phyloP scores from a whole-genome alignment of 2,888 invertebrate genomes.

The Amaurobius ferox region DNA sequence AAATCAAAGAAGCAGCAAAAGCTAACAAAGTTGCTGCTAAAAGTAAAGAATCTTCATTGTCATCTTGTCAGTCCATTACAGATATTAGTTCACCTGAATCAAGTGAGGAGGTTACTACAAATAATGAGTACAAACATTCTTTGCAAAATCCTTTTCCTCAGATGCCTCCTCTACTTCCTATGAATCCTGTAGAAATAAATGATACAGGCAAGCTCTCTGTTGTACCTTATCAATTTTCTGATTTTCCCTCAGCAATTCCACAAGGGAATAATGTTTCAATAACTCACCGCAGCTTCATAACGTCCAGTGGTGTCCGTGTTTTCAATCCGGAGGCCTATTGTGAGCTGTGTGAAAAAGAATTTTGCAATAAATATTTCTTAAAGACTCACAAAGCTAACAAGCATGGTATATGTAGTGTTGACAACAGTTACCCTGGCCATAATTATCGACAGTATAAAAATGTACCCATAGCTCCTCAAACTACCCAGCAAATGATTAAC shows the following conservation, averaged over 20 bases:
- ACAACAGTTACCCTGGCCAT: constrained; percentile 64
- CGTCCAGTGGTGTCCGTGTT: constrained; percentile 80
- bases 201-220: constrained; percentile 38
- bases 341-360: constrained; percentile 97
- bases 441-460: constrained; percentile 47
- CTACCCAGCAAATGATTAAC: constrained; percentile 39
- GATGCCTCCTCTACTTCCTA: constrained; percentile 71
- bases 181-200: constrained; percentile 57
- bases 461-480: constrained; percentile 40
- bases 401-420: constrained; percentile 91
- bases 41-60: constrained; percentile 44
- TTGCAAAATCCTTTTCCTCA: constrained; percentile 67
- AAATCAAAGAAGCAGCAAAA: constrained; percentile 58
- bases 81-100: constrained; percentile 63
- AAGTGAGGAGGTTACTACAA: constrained; percentile 30
- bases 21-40: constrained; percentile 25
- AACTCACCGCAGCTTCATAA: constrained; percentile 65
- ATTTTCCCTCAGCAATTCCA: constrained; percentile 70
- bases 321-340: constrained; percentile 99
- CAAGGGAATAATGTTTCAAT: constrained; percentile 58
- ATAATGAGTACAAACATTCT: constrained; percentile 57
- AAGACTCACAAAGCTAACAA: constrained; percentile 99
- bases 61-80: constrained; percentile 55
- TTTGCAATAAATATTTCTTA: constrained; percentile 98
- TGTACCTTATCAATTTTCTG: constrained; percentile 52